Conservation (phyloP, 2,888 invertebrate genomes). For the Deroplatys truncata region DNA sequence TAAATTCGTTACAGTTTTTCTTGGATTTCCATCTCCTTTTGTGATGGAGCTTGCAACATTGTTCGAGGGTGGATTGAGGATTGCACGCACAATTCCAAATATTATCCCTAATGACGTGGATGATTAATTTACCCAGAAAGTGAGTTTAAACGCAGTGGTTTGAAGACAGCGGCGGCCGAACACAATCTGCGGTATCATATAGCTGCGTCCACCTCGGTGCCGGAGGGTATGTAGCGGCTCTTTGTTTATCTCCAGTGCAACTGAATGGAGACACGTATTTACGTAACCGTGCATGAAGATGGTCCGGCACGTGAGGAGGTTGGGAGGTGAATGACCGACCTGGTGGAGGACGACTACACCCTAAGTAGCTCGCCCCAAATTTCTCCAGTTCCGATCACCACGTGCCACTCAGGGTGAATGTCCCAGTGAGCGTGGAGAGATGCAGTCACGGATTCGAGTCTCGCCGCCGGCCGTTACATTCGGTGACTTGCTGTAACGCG, state of each 20-base stretch:
- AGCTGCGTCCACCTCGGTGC: background rate
- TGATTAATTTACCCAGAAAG: no score
- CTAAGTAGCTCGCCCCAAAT: constrained; percentile 21
- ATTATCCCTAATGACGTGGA: no score
- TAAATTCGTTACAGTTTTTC: no score
- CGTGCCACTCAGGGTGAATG: background rate
- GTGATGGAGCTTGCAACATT: no score
- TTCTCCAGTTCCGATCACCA: constrained; percentile 2
- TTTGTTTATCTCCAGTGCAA: background rate
- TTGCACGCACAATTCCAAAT: no score
- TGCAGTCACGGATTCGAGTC: background rate
- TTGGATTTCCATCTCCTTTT: no score
- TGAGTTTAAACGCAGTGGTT: no score
- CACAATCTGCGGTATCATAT: no score
- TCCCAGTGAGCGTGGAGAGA: background rate
- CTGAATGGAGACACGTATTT: background rate
- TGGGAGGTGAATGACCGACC: constrained; percentile 22
- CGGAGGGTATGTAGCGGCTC: background rate
- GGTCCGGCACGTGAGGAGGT: background rate
- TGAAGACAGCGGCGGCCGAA: no score
- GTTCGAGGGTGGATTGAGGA: no score
- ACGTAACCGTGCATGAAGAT: background rate
- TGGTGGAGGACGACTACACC: constrained; percentile 1
- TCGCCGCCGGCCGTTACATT: background rate
- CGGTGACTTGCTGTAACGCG: no score